Evolutionary conservation across 2,113 vertebrate genomes (phyloP).

Genomic region (Okapia johnstoni): DNA sequence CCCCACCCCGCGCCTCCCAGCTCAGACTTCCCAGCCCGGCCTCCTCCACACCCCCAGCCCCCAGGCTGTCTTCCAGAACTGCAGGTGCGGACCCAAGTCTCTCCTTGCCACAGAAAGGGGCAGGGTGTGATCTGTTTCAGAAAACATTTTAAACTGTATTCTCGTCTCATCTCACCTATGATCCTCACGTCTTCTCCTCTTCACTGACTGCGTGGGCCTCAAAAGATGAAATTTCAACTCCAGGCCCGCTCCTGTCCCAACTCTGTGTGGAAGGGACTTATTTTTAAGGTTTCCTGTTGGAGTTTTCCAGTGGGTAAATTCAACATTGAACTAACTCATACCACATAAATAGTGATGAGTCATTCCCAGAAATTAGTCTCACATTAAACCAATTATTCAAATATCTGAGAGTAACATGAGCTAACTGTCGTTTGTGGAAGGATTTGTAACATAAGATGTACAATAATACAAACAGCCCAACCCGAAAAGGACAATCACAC

Average conservation of each 20-base stretch:
- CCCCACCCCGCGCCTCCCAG: neutral
- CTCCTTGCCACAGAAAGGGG: neutral
- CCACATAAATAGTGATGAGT: conserved; percentile 16
- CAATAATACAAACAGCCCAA: neutral
- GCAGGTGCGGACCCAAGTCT: conserved; percentile 15
- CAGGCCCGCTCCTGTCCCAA: neutral
- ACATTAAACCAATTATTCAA: conserved; percentile 47
- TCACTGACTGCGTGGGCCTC: accelerated
- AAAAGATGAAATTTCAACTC: neutral
- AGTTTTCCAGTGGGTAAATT: conserved; percentile 37
- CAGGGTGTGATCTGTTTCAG: neutral
- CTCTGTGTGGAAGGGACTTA: neutral
- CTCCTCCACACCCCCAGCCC: neutral
- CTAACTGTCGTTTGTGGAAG: neutral
- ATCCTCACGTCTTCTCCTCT: neutral
- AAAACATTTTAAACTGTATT: neutral
- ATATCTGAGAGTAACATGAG: conserved; percentile 23
- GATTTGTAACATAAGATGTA: conserved; percentile 52
- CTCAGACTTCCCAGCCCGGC: neutral
- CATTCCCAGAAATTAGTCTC: conserved; percentile 54
- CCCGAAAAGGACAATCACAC: neutral
- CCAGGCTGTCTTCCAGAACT: neutral
- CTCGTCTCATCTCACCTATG: accelerated
- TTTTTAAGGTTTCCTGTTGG: neutral
- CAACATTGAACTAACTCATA: neutral